A percentile compares a stretch with the other conserved stretches of the same genome.
Evolutionary conservation across 2,113 vertebrate genomes (phyloP).

Genomic region (Peromyscus leucopus): DNA sequence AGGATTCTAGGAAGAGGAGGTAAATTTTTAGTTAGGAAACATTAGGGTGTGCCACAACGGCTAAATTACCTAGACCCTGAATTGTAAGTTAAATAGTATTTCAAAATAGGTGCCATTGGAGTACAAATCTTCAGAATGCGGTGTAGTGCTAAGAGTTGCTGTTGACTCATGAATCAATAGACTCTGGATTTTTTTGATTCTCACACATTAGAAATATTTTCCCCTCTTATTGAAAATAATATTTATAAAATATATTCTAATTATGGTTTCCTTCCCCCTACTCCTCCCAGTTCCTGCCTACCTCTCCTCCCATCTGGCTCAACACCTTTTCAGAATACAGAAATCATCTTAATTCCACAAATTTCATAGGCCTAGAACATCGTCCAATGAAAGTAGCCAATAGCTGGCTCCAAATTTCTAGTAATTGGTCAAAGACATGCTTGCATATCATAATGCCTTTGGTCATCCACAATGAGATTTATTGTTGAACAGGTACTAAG

Average conservation of each 20-base stretch:
- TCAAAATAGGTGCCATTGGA: background rate
- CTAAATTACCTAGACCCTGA: background rate
- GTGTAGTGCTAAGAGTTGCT: background rate
- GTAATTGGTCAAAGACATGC: background rate
- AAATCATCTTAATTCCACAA: background rate
- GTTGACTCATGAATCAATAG: background rate
- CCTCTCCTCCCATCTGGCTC: no score
- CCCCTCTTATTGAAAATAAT: background rate
- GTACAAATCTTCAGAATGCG: background rate
- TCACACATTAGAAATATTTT: slow-evolving; percentile 24
- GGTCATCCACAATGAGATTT: background rate
- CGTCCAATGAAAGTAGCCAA: background rate
- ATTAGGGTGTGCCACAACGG: background rate
- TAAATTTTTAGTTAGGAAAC: background rate
- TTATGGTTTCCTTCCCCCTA: background rate
- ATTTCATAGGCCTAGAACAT: background rate
- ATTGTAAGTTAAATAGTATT: background rate
- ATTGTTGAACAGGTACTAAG: background rate
- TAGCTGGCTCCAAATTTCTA: background rate
- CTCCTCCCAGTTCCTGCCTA: background rate
- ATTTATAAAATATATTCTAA: background rate
- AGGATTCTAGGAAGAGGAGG: background rate
- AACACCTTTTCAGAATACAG: background rate
- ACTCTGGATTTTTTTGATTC: background rate
- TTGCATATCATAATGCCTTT: background rate